Conservation (phyloP, 2,888 invertebrate genomes). For the Nasonovia ribisnigri region DNA sequence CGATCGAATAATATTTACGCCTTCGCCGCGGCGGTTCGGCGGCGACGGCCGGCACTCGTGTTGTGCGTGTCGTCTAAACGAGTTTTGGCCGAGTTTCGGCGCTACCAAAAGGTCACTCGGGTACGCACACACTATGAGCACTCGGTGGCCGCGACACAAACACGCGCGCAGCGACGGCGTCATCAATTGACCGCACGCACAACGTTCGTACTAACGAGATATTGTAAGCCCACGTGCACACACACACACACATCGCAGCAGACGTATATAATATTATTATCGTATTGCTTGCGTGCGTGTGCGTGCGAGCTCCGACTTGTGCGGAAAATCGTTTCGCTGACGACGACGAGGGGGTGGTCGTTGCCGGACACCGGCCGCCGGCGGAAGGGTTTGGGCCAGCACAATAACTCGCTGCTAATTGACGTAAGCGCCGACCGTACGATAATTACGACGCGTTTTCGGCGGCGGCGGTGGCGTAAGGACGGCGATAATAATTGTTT, state of each 20-base stretch:
- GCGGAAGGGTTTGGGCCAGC: background rate
- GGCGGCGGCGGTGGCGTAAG: background rate
- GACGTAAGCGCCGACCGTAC: background rate
- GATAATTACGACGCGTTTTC: background rate
- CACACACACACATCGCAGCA: background rate
- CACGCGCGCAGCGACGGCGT: background rate
- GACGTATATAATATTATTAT: background rate
- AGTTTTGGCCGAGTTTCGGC: background rate
- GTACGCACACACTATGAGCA: background rate
- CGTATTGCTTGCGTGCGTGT: background rate
- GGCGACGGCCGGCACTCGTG: background rate
- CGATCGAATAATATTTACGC: background rate
- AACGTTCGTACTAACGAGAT: constrained; percentile 23
- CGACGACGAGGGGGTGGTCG: background rate
- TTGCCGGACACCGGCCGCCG: background rate
- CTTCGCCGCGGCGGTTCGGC: background rate
- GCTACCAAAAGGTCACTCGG: background rate
- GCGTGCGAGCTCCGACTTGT: background rate
- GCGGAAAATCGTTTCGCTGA: background rate
- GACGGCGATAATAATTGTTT: background rate
- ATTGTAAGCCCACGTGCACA: background rate
- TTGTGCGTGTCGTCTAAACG: constrained; percentile 1
- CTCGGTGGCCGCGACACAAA: background rate
- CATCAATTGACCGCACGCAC: background rate
- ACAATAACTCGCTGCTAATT: constrained; percentile 35